A percentile compares a stretch with the other conserved stretches of the same genome.
These are phyloP conservation scores for Galemys pyrenaicus DNA, from an alignment of 2,113 vertebrate genomes.

Conservation along the genomic window DNA sequence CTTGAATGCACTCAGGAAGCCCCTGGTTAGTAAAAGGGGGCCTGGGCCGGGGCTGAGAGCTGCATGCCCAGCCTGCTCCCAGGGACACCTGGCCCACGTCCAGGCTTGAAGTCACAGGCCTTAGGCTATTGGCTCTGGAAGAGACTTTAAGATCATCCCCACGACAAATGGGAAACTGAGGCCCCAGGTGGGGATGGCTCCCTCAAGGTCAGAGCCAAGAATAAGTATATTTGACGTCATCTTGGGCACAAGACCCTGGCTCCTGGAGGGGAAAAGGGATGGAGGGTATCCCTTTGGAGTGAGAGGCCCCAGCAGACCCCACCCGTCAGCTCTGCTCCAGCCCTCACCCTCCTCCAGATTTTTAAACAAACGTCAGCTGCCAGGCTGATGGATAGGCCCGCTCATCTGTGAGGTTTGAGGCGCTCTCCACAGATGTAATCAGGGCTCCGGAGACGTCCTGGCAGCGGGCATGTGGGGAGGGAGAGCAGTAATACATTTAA, in stretches of 20 bases:
- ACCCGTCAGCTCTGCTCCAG: background rate
- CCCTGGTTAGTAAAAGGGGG: slow-evolving; percentile 62
- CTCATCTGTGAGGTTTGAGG: slow-evolving; percentile 76
- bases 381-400: slow-evolving; percentile 76
- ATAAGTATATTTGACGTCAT: background rate
- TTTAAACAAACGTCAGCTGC: slow-evolving; percentile 64
- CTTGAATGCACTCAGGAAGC: background rate
- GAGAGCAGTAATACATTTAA: slow-evolving; percentile 74
- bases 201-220: background rate
- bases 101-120: background rate
- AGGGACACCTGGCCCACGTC: fast-evolving
- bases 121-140: background rate
- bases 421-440: slow-evolving; percentile 81
- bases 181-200: background rate
- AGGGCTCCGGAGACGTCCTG: slow-evolving; percentile 77
- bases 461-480: slow-evolving; percentile 75
- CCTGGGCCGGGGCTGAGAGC: background rate
- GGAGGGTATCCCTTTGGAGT: background rate
- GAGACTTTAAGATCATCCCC: background rate
- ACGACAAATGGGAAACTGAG: background rate
- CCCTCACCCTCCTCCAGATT: background rate
- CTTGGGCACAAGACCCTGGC: background rate
- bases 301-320: background rate
- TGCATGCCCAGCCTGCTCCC: background rate
- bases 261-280: background rate